Evolutionary conservation across 2,797 vertebrate species (phyloP).

Genomic region (Clarias platycephalus): DNA sequence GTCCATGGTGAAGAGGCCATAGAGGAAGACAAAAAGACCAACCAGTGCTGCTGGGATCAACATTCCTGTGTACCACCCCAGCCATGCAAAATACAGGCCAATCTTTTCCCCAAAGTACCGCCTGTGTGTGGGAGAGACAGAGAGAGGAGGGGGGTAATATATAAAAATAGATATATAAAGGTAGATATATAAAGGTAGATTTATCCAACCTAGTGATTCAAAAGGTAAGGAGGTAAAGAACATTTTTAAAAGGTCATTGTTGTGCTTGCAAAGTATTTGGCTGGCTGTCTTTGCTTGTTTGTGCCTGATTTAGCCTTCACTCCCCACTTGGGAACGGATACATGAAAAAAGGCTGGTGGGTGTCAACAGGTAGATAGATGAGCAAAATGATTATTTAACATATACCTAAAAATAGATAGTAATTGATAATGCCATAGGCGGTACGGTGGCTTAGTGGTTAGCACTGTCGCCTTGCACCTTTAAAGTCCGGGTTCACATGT

Average conservation of each 20-base stretch:
- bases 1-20: slow-evolving; percentile 97
- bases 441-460: too few relatives aligned
- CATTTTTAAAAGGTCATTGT: background rate
- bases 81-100: slow-evolving; percentile 96
- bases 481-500: too few relatives aligned
- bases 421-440: background rate
- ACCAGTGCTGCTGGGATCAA: slow-evolving; percentile 95
- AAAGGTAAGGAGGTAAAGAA: background rate
- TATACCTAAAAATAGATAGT: background rate
- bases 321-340: background rate
- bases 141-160: slow-evolving; percentile 1
- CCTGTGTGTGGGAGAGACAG: slow-evolving; percentile 64
- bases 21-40: slow-evolving; percentile 96
- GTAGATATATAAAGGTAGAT: background rate
- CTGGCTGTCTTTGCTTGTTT: background rate
- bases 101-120: slow-evolving; percentile 99
- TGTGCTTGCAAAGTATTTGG: background rate
- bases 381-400: slow-evolving; percentile 6
- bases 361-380: background rate
- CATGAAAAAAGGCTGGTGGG: background rate
- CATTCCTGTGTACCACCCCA: slow-evolving; percentile 99
- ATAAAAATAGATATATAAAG: background rate
- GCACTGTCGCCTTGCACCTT: too few relatives aligned
- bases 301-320: background rate
- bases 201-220: background rate